Evolutionary conservation across 1,140 invertebrate species (phyloP), one percentile per base, ranked within the genome.

Genomic region (Colletes latitarsis): DNA sequence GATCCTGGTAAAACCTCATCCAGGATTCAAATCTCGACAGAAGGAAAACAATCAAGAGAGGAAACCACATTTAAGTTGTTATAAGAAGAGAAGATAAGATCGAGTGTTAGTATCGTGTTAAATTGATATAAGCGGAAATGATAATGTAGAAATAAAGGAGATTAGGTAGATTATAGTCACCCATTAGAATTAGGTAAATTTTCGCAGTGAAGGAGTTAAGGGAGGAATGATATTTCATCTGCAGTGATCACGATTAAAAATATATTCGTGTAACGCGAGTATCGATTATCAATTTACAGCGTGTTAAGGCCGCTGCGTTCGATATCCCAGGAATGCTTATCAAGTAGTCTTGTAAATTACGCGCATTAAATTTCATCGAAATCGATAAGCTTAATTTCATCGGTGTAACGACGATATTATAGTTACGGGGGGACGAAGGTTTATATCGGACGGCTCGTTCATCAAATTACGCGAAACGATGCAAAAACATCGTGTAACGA

Each of bases 331-430:
- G 10, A 46, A 52, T 49, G 77, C 49, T 72, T 72, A 72, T 64
- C 60, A 68, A 8, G n/a, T 10, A 43, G 6, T 64, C 19, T 43
- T 64, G 49, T 57, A 72, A 72, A 78, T 62, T 78, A 70, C 46
- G 6, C 4, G 58, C 49, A 39, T 64, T 73, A 64, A 78, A 78
- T 72, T 46, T 15, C 2, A n/a, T 9, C 55, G 8, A 64, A 64
- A 78, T 78, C 77, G 77, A 78, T 78, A 72, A 72, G 60, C 77
- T 78, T 63, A 64, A 78, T 78, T 78, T 72, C 30, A 78, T 78
- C 68, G 60, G 3, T 55, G 71, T 66, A 41, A 74, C 77, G 41
- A n/a, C 63, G 77, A 74, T 80, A 71, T 80, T 75, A 67, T 60
- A 46, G 71, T 74, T 52, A 67, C 21, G 19, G 17, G 39, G 17